Evolutionary conservation across 2,888 invertebrate genomes (phyloP), one percentile per base, ranked within the genome.

Genomic region (Phortica okadai): DNA sequence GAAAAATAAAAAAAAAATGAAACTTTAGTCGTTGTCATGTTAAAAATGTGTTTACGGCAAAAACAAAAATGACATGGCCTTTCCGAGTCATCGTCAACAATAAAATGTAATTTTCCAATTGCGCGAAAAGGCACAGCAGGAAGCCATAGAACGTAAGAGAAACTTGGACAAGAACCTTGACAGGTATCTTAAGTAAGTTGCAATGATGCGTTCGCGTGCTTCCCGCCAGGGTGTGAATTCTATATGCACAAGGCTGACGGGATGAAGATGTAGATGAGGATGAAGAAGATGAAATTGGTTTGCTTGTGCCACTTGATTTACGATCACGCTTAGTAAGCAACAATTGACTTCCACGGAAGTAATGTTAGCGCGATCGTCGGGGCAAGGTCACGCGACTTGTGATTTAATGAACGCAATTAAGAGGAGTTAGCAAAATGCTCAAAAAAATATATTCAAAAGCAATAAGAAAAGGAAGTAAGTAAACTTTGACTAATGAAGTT

Each of bases 231-330:
- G 81, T 81, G 79, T 76, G 76, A 81, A 70, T 79, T 81, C 77
- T 79, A 77, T 25, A 21, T 64, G 11, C 10, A 66, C 79, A 76
- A 82, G 81, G 82, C 79, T 10, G 45, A 45, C 6, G 7, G 45
- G 10, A 83, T 77, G 16, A 11, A 7, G 54, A 16, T 81, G 80
- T 76, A 50, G 69, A 58, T 33, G 62, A 45, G 45, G 14, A 59
- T 62, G n/a, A 21, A 21, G 21, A 21, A 21, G 21, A 21, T 21
- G 21, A 21, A 21, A 58, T 70, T 50, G 67, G 42, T 10, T 78
- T 70, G 62, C 80, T 79, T 80, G 78, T 83, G 82, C 82, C 84
- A 88, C 82, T 85, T 89, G 88, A 89, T 89, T 89, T 89, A 89
- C 83, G 89, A 87, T 76, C 73, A 77, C 10, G 74, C 74, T 75